Evolutionary conservation across 1,140 invertebrate genomes (phyloP), one percentile per base, ranked within the genome.

Genomic region (Hyles vespertilio): DNA sequence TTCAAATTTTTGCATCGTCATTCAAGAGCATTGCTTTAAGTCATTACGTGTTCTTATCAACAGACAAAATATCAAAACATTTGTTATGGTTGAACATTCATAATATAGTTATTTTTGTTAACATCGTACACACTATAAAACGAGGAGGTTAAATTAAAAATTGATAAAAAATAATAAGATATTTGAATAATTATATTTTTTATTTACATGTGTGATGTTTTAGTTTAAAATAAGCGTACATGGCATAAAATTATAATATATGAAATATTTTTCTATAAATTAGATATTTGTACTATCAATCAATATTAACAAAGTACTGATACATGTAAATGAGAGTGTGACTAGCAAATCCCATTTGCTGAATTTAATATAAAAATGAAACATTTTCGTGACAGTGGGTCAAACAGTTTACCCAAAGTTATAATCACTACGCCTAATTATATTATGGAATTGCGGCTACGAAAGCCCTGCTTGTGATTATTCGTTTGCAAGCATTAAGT

Each of bases 161-260:
- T 2, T 22, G 46, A n/a, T 48, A 40, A 5, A 0, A 5, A 40
- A 40, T 40, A 84, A 80, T 74, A 69, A 83, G 72, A 83, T 63
- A 64, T 70, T 55, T 47, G 57, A 62, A 66, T 81, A 79, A 85
- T 87, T 89, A 84, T 74, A 81, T 84, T 87, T 83, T 89, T 76
- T 89, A 89, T 89, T 89, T 89, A 89, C 84, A 89, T 79, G 71
- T 67, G 84, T 87, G 84, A 86, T 84, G 80, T 84, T 84, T 82
- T 84, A 83, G 81, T 85, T 87, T 87, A 85, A 84, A 89, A 89
- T 89, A 89, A 89, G 86, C 86, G 86, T 89, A 89, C 82, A 89
- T 86, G 84, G 84, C 86, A 81, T 89, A 89, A 82, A 85, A 87
- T 85, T 86, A 87, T 76, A 84, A 81, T 81, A 86, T 84, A 84